Conservation (phyloP, 2,797 vertebrate genomes). For the Phrynocephalus guinanensis region DNA sequence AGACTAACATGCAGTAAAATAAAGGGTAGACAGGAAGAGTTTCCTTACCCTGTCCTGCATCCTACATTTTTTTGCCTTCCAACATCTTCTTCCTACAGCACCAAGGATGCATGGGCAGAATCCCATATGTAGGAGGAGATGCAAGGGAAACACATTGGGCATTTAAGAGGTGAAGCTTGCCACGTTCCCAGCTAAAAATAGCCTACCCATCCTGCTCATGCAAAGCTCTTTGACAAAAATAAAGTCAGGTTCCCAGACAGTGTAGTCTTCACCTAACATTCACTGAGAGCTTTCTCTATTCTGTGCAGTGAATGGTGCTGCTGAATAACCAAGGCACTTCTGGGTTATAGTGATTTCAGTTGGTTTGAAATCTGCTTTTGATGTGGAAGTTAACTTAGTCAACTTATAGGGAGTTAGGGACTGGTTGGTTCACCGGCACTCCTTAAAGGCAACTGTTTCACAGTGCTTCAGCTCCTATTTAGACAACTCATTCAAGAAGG, state of each 20-base stretch:
- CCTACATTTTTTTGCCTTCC: neutral
- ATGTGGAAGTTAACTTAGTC: too few relatives aligned
- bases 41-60: neutral
- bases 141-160: neutral
- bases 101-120: neutral
- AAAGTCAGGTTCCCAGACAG: neutral
- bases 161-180: neutral
- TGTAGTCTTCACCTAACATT: neutral
- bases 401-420: too few relatives aligned
- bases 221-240: neutral
- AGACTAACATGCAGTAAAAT: neutral
- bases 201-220: neutral
- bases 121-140: neutral
- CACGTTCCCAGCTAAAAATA: neutral
- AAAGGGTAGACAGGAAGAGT: neutral
- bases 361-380: too few relatives aligned
- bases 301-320: neutral
- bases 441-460: too few relatives aligned
- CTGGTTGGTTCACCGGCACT: too few relatives aligned
- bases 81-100: neutral
- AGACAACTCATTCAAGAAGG: too few relatives aligned
- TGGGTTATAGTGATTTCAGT: too few relatives aligned
- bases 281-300: neutral
- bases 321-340: too few relatives aligned
- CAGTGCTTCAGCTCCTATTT: too few relatives aligned